phyloP scores from a whole-genome alignment of 2,797 vertebrate genomes.

The Ctenopoma kingsleyae region DNA sequence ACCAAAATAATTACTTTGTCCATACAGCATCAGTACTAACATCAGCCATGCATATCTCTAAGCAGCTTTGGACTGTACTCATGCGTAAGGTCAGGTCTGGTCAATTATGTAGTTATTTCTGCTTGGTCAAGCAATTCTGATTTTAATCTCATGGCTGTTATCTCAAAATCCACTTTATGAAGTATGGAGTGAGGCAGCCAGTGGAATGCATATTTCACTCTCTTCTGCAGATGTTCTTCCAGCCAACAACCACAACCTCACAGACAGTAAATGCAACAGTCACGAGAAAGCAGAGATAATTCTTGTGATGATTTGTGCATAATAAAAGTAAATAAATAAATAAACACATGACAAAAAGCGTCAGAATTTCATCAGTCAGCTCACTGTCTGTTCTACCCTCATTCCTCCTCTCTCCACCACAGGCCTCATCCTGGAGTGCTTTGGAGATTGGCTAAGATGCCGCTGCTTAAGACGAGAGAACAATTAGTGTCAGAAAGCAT shows the following conservation, averaged over 20 bases:
- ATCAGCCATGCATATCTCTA: conserved; percentile 32
- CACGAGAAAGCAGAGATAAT: conserved; percentile 35
- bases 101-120: conserved; percentile 72
- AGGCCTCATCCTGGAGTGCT: conserved; percentile 56
- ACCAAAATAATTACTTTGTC: conserved; percentile 25
- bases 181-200: conserved; percentile 42
- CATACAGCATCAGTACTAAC: not conserved
- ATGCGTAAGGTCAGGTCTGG: conserved; percentile 48
- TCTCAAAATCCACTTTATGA: conserved; percentile 63
- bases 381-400: conserved; percentile 8
- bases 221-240: conserved; percentile 18
- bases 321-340: conserved; percentile 20
- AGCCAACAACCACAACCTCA: conserved; percentile 17
- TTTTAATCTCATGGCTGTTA: conserved; percentile 76
- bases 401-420: conserved; percentile 3
- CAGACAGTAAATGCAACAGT: conserved; percentile 13
- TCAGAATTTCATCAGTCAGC: conserved; percentile 48
- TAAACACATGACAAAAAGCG: conserved; percentile 33
- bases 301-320: conserved; percentile 28
- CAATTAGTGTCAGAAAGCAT: conserved; percentile 74
- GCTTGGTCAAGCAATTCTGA: conserved; percentile 72
- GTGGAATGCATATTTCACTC: conserved; percentile 17
- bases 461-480: conserved; percentile 60
- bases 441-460: conserved; percentile 54
- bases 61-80: conserved; percentile 46